Evolutionary conservation across 2,113 vertebrate genomes (phyloP).

Genomic region (Hiodon tergisus): DNA sequence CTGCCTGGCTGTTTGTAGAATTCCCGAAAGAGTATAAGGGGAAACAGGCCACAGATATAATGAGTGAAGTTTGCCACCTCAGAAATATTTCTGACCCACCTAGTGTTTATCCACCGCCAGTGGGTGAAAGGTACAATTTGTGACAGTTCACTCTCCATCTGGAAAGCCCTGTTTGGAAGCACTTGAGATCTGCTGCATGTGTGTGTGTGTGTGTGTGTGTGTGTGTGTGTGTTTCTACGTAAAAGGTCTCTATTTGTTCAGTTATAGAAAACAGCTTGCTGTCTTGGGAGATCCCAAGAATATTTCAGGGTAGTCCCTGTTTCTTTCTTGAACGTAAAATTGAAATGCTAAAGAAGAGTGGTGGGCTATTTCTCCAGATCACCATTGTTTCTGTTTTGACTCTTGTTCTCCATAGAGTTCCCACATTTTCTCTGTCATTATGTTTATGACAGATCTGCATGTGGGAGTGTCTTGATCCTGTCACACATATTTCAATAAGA

Average conservation of each 20-base stretch:
- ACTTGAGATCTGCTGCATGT: not conserved
- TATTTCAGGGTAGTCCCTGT: not conserved
- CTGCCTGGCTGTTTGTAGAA: not conserved
- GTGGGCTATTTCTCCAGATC: not conserved
- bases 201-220: no score
- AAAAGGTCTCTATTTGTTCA: no score
- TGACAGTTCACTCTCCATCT: slow-evolving; percentile 16
- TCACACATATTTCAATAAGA: not conserved
- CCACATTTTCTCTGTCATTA: not conserved
- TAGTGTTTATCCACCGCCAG: slow-evolving; percentile 31
- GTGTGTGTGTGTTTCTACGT: no score
- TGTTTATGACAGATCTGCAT: not conserved
- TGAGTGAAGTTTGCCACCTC: slow-evolving; percentile 23
- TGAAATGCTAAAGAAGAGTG: not conserved
- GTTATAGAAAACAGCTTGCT: no score
- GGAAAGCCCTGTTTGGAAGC: not conserved
- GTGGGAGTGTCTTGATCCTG: not conserved
- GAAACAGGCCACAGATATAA: slow-evolving; percentile 12
- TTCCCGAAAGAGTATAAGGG: not conserved
- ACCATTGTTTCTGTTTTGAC: not conserved
- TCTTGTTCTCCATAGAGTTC: not conserved
- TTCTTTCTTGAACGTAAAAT: not conserved
- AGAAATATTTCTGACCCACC: slow-evolving; percentile 35
- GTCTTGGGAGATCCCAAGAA: not conserved
- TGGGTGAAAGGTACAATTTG: slow-evolving; percentile 34